Evolutionary conservation across 2,888 invertebrate genomes (phyloP), one percentile per base, ranked within the genome.

Genomic region (Salticus scenicus): DNA sequence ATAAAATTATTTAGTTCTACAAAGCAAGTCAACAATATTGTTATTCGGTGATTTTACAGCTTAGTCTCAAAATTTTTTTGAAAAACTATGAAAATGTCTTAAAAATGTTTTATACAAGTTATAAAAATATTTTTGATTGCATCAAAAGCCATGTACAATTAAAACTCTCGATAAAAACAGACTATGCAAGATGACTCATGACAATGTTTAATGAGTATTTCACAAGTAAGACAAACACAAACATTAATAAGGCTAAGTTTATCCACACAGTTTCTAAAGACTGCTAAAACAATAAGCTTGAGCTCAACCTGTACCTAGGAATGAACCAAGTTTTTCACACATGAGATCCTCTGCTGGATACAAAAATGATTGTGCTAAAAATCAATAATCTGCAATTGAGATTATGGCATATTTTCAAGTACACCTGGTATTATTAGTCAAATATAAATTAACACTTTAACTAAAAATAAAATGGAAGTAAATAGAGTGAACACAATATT

Each of bases 401-500:
- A 66, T 66, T 66, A 20, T 7, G n/a, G n/a, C 31, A n/a, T 66
- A 27, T n/a, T 33, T 31, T n/a, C n/a, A 33, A 8, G 27, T 27
- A 57, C 33, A 57, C n/a, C 42, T 51, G 31, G 14, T 27, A 51
- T 28, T 37, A 28, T 28, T 41, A 66, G 64, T 27, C 51, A 69
- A 31, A 24, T 37, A 77, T 77, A 77, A 77, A 77, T 77, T 69
- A 77, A 57, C 51, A 77, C 31, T 66, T 31, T 30, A 66, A n/a
- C 10, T 63, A 8, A 63, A 67, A 73, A 63, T 64, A 51, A 33
- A 33, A 71, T 82, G 71, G 75, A 80, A 82, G 70, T 37, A 30
- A 80, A 37, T 12, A 69, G 51, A 41, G 42, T 76, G 76, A 72
- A 76, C 71, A 82, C 79, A 73, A 47, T 72, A 66, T 66, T 27